phyloP scores from a whole-genome alignment of 2,113 vertebrate species.

The Sphyrna mokarran region DNA sequence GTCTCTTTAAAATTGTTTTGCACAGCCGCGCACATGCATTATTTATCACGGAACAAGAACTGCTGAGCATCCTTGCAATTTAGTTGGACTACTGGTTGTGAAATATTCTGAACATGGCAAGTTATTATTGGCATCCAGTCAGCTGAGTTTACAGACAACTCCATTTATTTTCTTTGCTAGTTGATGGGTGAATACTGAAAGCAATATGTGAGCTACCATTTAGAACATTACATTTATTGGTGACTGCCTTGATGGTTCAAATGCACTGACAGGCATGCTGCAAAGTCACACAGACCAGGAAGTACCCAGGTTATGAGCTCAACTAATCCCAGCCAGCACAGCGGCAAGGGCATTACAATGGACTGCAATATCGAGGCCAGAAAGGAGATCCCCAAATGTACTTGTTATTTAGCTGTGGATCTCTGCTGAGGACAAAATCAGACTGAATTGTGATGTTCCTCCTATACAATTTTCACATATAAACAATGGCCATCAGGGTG shows the following conservation, averaged over 20 bases:
- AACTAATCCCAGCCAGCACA: not conserved
- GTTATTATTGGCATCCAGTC: not conserved
- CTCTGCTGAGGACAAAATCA: not conserved
- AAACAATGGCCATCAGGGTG: not conserved
- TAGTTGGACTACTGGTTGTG: not conserved
- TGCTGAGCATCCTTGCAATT: not conserved
- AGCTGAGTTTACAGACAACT: not conserved
- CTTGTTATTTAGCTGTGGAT: not conserved
- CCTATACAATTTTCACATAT: not conserved
- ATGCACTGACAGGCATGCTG: not conserved
- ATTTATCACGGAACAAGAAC: not conserved
- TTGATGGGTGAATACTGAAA: not conserved
- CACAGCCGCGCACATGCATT: not conserved
- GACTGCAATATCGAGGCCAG: not conserved
- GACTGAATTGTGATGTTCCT: not conserved
- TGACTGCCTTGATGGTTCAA: not conserved
- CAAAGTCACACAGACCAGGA: not conserved
- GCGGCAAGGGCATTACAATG: not conserved
- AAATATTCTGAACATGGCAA: not conserved
- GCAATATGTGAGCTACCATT: not conserved
- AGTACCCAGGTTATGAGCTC: not conserved
- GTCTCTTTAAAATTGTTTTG: not conserved
- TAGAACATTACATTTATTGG: not conserved
- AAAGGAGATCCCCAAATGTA: not conserved
- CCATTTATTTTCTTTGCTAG: not conserved